Conservation (phyloP, 2,113 vertebrate species). For the Cyprinodon tularosa region DNA sequence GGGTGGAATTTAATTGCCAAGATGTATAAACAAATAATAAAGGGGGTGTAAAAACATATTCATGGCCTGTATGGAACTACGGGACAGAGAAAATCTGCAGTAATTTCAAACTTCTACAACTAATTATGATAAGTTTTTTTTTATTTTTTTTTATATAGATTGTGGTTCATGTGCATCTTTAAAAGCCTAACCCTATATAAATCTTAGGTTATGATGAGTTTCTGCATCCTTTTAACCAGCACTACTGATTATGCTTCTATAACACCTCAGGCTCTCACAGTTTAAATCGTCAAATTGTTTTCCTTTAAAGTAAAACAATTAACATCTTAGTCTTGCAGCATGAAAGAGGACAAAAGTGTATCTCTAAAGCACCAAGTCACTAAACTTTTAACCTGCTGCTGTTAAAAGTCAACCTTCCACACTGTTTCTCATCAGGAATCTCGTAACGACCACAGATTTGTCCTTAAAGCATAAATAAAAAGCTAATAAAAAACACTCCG, state of each 20-base stretch:
- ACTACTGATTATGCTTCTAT: neutral
- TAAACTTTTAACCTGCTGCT: too few species aligned
- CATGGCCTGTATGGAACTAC: neutral
- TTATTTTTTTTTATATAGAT: neutral
- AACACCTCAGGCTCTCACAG: neutral
- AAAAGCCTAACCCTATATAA: neutral
- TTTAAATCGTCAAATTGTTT: too few species aligned
- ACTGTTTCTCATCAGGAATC: neutral
- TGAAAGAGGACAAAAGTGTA: neutral
- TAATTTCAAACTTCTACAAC: neutral
- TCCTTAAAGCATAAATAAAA: neutral
- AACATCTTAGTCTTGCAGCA: neutral
- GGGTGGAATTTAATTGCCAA: neutral
- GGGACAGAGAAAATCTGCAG: neutral
- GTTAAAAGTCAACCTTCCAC: neutral
- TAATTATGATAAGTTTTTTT: neutral
- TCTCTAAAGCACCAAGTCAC: neutral
- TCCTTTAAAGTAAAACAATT: neutral
- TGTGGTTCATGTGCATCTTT: neutral
- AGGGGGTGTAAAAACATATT: neutral
- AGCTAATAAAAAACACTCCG: neutral
- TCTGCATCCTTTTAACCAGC: neutral
- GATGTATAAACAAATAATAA: neutral
- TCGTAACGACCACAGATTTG: neutral
- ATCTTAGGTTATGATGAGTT: neutral